phyloP scores from a whole-genome alignment of 2,113 vertebrate genomes.

The Circaetus gallicus region DNA sequence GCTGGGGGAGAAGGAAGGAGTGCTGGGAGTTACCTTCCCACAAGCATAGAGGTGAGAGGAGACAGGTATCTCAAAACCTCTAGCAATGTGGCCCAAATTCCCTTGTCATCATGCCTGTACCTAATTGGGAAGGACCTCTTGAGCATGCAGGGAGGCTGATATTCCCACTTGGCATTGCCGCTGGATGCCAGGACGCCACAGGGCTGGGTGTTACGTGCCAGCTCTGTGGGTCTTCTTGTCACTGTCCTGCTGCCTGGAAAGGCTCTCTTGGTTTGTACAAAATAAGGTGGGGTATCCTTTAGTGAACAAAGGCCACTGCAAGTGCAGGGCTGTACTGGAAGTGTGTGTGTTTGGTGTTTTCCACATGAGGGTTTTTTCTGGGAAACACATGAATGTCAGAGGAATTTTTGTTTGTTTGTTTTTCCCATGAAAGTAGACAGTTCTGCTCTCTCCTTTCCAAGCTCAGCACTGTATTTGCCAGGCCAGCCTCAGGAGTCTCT shows the following conservation, averaged over 20 bases:
- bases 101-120: no score
- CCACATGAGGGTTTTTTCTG: background rate
- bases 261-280: background rate
- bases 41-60: background rate
- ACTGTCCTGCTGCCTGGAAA: background rate
- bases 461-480: background rate
- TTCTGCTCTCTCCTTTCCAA: background rate
- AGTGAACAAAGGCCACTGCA: background rate
- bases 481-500: background rate
- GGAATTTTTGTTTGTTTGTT: background rate
- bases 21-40: background rate
- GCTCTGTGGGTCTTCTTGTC: background rate
- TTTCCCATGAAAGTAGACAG: background rate
- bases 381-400: background rate
- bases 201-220: background rate
- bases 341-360: background rate
- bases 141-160: background rate
- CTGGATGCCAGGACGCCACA: background rate
- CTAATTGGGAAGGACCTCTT: background rate
- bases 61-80: background rate
- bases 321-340: background rate
- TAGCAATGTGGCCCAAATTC: background rate
- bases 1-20: background rate
- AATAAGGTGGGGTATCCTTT: background rate
- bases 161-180: background rate